Base-by-base conservation (phyloP, 2,888 invertebrate species). In the Galerucella nymphaeae region DNA sequence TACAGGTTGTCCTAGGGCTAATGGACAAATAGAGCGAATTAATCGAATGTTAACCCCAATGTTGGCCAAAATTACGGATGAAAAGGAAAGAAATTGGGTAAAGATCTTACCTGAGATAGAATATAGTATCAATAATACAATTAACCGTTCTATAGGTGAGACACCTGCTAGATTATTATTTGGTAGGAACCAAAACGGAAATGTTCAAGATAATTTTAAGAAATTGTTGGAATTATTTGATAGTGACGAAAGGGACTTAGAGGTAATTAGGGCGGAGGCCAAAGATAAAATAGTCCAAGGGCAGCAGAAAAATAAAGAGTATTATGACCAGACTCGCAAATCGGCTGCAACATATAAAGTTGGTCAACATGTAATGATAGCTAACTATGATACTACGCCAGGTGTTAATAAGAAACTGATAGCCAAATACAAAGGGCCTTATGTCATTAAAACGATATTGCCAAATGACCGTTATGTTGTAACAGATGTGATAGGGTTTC, bases 111-210 rank as follows among this genome's bases (percentile, higher is more conserved):
- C 72, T 61, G 23, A 76, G 70, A 73, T 76, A 66, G 75, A 76
- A 75, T 70, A 69, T 77, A 68, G 78, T 67, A 71, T 80, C 66
- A 63, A 78, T 76, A 77, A 82, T 66, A 81, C 80, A 0, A 18
- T 83, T 4, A 79, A 76, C 62, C 76, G 81, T 63, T 74, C 80
- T 13, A 79, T 81, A 23, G 76, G 76, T 0, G 76, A 82, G 53
- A 77, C 80, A 0, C 80, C 83, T 2, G 76, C 78, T 66, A 78
- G 70, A 20, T 62, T 81, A 45, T 71, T 83, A 48, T 83, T 83
- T 71, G 83, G 83, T 2, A 63, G 66, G 14, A 10, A 67, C 20
- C 70, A 70, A 70, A 13, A 18, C 9, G 63, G 70, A 9, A 48
- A 70, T 16, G 10, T 70, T 41, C 18, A 58, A 1, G 66, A 73